Base-by-base conservation (phyloP, 2,888 invertebrate species). In the Antheraea assamensis region DNA sequence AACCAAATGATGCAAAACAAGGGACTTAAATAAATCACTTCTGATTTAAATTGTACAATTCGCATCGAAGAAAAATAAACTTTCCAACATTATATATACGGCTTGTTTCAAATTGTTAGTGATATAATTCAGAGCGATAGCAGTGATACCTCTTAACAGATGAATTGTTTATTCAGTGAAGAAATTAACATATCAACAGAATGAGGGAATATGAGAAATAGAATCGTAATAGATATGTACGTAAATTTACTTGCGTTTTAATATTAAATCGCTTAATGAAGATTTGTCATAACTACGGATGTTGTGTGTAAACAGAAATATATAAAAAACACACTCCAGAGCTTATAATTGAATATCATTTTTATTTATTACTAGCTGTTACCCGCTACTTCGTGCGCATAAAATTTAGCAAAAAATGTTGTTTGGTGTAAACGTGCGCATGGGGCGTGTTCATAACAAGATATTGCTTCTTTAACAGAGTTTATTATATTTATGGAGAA, bases 131-230 rank as follows among this genome's bases (percentile, higher is more conserved):
- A 64, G 15, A 30, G 7, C 35, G 61, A 64, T 64, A 68, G 35
- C 87, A 90, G 88, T 88, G 90, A 92, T 91, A 90, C 87, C 88
- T 88, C 88, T 90, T 90, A 90, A 89, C 89, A 90, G 90, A 91
- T 90, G 91, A 92, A 92, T 93, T 92, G 92, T 94, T 94, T 93
- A 94, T 93, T 91, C 92, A 90, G 89, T 82, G 87, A 86, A 88
- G 85, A 91, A 90, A 93, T 93, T 93, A 92, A 91, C 92, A 93
- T 93, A 92, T 92, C 91, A 90, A 90, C 68, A 35, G 35, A 30
- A 30, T 64, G 27, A 64, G 61, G 7, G 68, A 68, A 31, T 68
- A 10, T 68, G 68, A 68, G 68, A 35, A 35, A 35, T 35, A 21
- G n/a, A 35, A n/a, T 68, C n/a, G 35, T 68, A 35, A 68, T 68